Percentiles rank a stretch among this genome's conserved stretches.
Conservation (phyloP, 2,113 vertebrate species). For the Solea senegalensis region DNA sequence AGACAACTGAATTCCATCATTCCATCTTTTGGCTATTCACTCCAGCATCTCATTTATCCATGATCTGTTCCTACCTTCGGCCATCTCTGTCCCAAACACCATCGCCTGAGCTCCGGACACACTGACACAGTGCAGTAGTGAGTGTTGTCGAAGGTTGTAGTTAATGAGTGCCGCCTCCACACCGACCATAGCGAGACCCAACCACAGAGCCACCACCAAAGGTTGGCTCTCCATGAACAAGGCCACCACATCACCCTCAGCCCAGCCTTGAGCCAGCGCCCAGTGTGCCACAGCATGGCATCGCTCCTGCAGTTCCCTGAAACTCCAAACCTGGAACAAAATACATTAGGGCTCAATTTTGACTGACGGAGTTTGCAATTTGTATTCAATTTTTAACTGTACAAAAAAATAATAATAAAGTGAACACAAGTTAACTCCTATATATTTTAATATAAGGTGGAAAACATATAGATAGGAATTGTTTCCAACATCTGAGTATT, state of each 20-base stretch:
- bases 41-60: not conserved
- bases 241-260: conserved; percentile 84
- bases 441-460: too few relatives aligned
- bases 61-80: conserved; percentile 42
- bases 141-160: conserved; percentile 82
- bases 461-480: too few relatives aligned
- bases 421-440: too few relatives aligned
- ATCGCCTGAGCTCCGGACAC: conserved; percentile 81
- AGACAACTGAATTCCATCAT: too few relatives aligned
- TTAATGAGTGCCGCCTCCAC: conserved; percentile 88
- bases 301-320: conserved; percentile 80
- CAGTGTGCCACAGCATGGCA: conserved; percentile 85
- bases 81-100: conserved; percentile 81
- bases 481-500: too few relatives aligned
- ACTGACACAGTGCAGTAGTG: conserved; percentile 83
- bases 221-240: conserved; percentile 88
- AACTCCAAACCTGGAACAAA: conserved; percentile 82
- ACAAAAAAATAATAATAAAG: too few relatives aligned
- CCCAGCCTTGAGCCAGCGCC: conserved; percentile 80
- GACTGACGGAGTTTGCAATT: too few relatives aligned
- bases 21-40: too few relatives aligned
- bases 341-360: too few relatives aligned
- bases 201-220: conserved; percentile 85
- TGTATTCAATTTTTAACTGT: too few relatives aligned
- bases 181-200: conserved; percentile 88